These are phyloP conservation scores for Strigamia crassipes DNA, from an alignment of 2,888 invertebrate species.

Conservation along the genomic window DNA sequence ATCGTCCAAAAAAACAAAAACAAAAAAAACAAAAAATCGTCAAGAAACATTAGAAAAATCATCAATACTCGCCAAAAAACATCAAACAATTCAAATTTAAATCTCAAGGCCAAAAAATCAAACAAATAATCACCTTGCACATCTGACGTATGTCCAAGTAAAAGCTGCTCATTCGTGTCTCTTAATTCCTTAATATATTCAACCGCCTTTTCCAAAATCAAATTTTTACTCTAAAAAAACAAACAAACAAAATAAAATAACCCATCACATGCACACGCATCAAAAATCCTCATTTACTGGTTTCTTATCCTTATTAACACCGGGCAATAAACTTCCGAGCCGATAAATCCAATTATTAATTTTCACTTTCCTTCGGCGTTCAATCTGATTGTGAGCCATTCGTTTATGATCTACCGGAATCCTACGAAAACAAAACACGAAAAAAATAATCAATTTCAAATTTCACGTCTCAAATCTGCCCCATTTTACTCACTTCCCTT, in stretches of 20 bases:
- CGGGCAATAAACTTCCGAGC: conserved; percentile 48
- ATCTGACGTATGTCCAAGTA: conserved; percentile 52
- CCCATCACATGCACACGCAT: too few species aligned
- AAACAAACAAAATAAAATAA: conserved; percentile 7
- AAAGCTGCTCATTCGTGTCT: conserved; percentile 54
- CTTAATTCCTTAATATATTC: conserved; percentile 56
- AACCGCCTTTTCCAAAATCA: conserved; percentile 56
- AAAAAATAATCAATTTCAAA: not conserved
- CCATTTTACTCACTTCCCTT: not conserved
- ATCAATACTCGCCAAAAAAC: too few species aligned
- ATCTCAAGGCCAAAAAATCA: not conserved
- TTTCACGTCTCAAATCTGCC: not conserved
- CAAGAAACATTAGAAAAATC: too few species aligned
- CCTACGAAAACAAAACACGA: not conserved
- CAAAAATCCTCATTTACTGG: too few species aligned
- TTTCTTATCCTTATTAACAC: conserved; percentile 47
- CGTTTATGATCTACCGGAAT: conserved; percentile 31
- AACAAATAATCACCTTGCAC: conserved; percentile 51
- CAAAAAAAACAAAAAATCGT: too few species aligned
- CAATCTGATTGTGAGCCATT: conserved; percentile 50
- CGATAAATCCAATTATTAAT: conserved; percentile 49
- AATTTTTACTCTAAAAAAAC: conserved; percentile 52
- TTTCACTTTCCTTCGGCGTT: conserved; percentile 49
- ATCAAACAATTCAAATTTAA: too few species aligned
- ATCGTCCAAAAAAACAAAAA: too few species aligned